Evolutionary conservation across 2,113 vertebrate species (phyloP).

Genomic region (Ceyx melanurus): DNA sequence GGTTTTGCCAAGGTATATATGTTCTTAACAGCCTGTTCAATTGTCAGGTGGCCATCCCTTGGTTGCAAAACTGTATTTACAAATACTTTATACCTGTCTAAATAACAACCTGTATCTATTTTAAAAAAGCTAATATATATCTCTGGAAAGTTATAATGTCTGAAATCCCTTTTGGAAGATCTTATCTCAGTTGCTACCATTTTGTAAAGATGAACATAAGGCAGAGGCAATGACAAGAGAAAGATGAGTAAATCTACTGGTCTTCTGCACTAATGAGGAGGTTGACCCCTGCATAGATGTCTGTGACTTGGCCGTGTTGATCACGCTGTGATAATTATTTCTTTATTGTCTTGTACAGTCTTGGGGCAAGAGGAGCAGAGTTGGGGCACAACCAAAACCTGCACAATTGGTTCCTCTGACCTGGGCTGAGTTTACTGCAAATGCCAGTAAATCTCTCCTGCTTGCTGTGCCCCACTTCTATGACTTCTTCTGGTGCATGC

Average conservation of each 20-base stretch:
- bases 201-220: background rate
- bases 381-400: background rate
- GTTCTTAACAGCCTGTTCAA: background rate
- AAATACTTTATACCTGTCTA: background rate
- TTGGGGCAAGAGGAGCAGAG: background rate
- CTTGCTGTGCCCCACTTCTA: background rate
- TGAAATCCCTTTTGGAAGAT: background rate
- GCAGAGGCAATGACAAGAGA: background rate
- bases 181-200: background rate
- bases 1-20: background rate
- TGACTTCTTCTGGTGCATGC: background rate
- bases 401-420: background rate
- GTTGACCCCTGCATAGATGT: fast-evolving
- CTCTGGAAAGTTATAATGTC: background rate
- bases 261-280: fast-evolving
- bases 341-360: fast-evolving
- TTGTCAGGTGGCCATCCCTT: background rate
- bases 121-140: fast-evolving
- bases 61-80: background rate
- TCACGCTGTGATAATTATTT: background rate
- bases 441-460: background rate
- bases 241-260: background rate
- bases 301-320: background rate
- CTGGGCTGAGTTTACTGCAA: background rate
- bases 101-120: background rate